Conservation (phyloP, 2,797 vertebrate genomes). For the Epinephelus awoara region DNA sequence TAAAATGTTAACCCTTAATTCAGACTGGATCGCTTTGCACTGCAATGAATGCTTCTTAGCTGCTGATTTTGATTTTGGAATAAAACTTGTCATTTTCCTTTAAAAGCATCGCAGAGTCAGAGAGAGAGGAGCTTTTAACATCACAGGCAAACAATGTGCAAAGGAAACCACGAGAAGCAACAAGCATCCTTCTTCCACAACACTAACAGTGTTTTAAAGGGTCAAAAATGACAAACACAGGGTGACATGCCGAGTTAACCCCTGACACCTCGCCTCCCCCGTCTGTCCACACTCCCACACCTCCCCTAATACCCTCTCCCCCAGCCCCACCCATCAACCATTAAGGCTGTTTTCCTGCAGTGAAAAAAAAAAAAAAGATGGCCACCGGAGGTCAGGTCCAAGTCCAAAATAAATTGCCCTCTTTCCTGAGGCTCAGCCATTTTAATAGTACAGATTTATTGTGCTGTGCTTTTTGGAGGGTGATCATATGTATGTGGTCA, state of each 20-base stretch:
- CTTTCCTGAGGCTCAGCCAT: constrained; percentile 80
- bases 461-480: constrained; percentile 88
- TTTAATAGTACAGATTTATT: constrained; percentile 86
- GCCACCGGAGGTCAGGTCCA: constrained; percentile 76
- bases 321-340: constrained; percentile 59
- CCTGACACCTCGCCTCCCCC: constrained; percentile 55
- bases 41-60: background rate
- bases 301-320: constrained; percentile 6
- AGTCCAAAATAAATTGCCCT: constrained; percentile 79
- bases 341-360: constrained; percentile 57
- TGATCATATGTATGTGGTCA: constrained; percentile 93
- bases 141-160: background rate
- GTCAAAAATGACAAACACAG: constrained; percentile 65
- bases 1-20: background rate
- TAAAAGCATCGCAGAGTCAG: background rate
- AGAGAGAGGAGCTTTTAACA: background rate
- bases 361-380: constrained; percentile 56
- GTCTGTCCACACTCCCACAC: constrained; percentile 28
- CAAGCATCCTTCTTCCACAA: constrained; percentile 24
- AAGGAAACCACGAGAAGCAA: constrained; percentile 29
- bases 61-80: background rate
- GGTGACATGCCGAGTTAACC: constrained; percentile 70
- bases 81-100: background rate
- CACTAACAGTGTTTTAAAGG: constrained; percentile 56
- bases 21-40: background rate